A percentile compares a stretch with the other conserved stretches of the same genome.
These are phyloP conservation scores for Netelia melanura DNA, from an alignment of 2,888 invertebrate species.

Conservation along the genomic window DNA sequence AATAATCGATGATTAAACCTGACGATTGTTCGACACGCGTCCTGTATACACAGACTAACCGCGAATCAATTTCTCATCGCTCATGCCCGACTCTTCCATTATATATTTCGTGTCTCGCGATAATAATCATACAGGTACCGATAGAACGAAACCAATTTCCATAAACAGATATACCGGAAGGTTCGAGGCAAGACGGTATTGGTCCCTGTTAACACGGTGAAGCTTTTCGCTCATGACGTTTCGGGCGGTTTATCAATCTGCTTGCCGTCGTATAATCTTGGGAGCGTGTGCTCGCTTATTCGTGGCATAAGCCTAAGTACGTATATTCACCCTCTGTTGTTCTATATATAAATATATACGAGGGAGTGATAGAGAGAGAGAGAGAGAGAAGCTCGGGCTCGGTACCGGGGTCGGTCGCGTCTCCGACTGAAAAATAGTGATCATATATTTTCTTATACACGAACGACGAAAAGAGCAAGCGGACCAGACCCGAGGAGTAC, in stretches of 20 bases:
- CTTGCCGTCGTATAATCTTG: constrained; percentile 63
- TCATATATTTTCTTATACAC: constrained; percentile 72
- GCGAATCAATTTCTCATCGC: constrained; percentile 8
- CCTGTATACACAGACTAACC: constrained; percentile 17
- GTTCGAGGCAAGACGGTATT: not conserved
- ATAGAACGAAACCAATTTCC: constrained; percentile 61
- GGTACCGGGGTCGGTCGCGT: constrained; percentile 63
- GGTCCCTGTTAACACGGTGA: constrained; percentile 26
- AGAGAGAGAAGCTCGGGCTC: constrained; percentile 63
- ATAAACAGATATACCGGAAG: constrained; percentile 46
- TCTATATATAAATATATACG: constrained; percentile 3
- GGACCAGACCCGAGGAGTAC: constrained; percentile 45
- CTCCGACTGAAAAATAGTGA: constrained; percentile 75
- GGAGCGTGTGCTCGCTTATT: constrained; percentile 59
- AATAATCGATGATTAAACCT: constrained; percentile 20
- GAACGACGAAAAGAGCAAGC: constrained; percentile 38
- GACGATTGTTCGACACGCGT: constrained; percentile 24
- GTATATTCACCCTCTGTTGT: constrained; percentile 32
- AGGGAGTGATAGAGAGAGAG: constrained; percentile 24
- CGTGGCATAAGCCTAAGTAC: constrained; percentile 44
- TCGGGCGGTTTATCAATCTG: constrained; percentile 64
- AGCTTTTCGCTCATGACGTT: constrained; percentile 38
- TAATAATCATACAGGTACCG: constrained; percentile 58
- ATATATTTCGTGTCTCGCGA: constrained; percentile 51
- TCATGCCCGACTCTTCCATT: constrained; percentile 13